Evolutionary conservation across 2,797 vertebrate species (phyloP), one percentile per base, ranked within the genome.

Genomic region (Pangasius mekongensis): DNA sequence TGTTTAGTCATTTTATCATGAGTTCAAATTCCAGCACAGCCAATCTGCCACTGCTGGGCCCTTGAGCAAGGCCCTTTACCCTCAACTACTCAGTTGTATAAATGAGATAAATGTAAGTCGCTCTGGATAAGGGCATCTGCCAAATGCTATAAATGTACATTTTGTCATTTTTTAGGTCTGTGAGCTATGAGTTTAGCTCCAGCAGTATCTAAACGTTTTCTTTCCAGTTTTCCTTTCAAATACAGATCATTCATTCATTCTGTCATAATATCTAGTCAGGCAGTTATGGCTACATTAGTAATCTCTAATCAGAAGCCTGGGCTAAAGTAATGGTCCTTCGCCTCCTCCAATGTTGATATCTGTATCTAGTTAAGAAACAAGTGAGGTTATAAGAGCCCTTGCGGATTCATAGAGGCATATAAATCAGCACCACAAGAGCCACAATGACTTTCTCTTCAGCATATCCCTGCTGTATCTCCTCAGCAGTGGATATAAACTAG

Each of bases 351-450:
- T 66, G 30, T 14, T 81, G 74, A 81, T 73, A 58, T 83, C 83
- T 49, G 36, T 52, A 76, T 73, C 43, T 74, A 81, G 86, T 84
- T 78, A 80, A 69, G 60, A 64, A 69, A 85, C 83, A 67, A 69
- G 64, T 10, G 76, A 85, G 84, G 36, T 16, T 81, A 39, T 58
- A 76, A 83, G 84, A 47, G 43, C n/a, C 88, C 77, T 86, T 81
- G 64, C 30, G 22, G 24, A 85, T 82, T 89, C 69, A 86, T 27
- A 69, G 13, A 56, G 36, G 27, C 54, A 52, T 30, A 87, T 71
- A 80, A 84, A 87, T 84, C 82, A 89, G 78, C 69, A 87, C 60
- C 47, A 49, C 18, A 89, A 77, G 60, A 27, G n/a, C 81, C 81
- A 49, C 24, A 73, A 84, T 84, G 69, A 56, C 67, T 77, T 87